phyloP scores from a whole-genome alignment of 1,140 invertebrate species.

The Lordiphosa stackelbergi region DNA sequence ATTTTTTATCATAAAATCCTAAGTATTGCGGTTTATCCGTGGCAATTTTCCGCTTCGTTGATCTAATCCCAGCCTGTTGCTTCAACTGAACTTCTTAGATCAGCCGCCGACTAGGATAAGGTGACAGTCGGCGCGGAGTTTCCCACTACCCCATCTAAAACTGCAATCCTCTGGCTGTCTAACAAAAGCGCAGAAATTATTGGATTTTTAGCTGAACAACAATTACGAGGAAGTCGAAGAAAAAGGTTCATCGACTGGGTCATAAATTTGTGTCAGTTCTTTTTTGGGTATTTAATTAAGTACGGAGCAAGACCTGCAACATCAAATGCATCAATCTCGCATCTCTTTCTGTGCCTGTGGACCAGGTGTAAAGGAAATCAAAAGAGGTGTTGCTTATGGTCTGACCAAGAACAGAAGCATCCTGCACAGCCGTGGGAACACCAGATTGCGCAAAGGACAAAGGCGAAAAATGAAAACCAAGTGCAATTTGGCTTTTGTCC shows the following conservation, averaged over 20 bases:
- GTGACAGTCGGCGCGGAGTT: constrained; percentile 9
- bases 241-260: constrained; percentile 28
- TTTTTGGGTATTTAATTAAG: constrained; percentile 45
- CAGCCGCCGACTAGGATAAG: constrained; percentile 33
- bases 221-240: constrained; percentile 64
- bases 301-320: constrained; percentile 46
- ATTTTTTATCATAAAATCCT: constrained; percentile 20
- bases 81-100: constrained; percentile 43
- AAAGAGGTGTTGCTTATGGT: constrained; percentile 45
- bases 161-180: constrained; percentile 43
- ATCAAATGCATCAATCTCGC: constrained; percentile 27
- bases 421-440: constrained; percentile 52
- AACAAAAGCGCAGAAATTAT: constrained; percentile 43
- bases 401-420: constrained; percentile 29
- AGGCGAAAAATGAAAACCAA: constrained; percentile 36
- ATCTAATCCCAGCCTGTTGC: constrained; percentile 49
- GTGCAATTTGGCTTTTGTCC: constrained; percentile 65
- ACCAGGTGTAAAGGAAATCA: constrained; percentile 58
- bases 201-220: constrained; percentile 46
- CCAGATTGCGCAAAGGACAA: constrained; percentile 69
- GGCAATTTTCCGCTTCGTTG: constrained; percentile 39
- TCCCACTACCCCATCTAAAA: constrained; percentile 16
- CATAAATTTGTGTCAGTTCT: constrained; percentile 65
- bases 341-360: constrained; percentile 17
- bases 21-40: constrained; percentile 21